Evolutionary conservation across 2,888 invertebrate genomes (phyloP), one percentile per base, ranked within the genome.

Genomic region (Drosophila conformis): DNA sequence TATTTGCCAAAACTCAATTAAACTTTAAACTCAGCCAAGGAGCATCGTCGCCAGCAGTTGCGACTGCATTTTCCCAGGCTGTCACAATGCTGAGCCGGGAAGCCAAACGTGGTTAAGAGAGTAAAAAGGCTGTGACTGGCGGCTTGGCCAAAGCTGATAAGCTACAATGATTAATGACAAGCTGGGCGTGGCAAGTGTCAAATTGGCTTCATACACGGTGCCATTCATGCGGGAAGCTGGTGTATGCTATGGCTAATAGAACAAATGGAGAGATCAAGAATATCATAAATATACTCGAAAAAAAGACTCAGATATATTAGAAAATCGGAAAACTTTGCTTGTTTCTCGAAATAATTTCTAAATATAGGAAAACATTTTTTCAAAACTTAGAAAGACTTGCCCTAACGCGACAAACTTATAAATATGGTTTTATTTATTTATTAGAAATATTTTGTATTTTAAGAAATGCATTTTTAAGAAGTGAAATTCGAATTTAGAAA

Each of bases 181-280:
- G 64, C 66, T 79, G 82, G 87, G 87, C 86, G 87, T 87, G 86
- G 61, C 81, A 57, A 59, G 68, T 82, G 87, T 81, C 85, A 87
- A 80, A 78, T 83, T 73, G 73, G 59, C 68, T 73, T 73, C 69
- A 60, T 51, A 56, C 21, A 62, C 64, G 65, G 64, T 68, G 48
- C 33, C 72, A 69, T 69, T 85, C 73, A 84, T 58, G 62, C 59
- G 57, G 73, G 21, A 46, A 38, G 38, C 35, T 46, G 58, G 21
- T 21, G 5, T 21, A 13, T 5, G 21, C 42, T 42, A 6, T 42
- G 42, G 25, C 46, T 46, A 46, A 46, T 46, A 46, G 46, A 46
- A 25, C 46, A 8, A 15, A 46, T 46, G 25, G 46, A 46, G 46
- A 46, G 46, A 46, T 46, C 46, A 46, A 46, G 25, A 15, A 25